phyloP scores from a whole-genome alignment of 2,113 vertebrate genomes.

The Ammospiza caudacuta region DNA sequence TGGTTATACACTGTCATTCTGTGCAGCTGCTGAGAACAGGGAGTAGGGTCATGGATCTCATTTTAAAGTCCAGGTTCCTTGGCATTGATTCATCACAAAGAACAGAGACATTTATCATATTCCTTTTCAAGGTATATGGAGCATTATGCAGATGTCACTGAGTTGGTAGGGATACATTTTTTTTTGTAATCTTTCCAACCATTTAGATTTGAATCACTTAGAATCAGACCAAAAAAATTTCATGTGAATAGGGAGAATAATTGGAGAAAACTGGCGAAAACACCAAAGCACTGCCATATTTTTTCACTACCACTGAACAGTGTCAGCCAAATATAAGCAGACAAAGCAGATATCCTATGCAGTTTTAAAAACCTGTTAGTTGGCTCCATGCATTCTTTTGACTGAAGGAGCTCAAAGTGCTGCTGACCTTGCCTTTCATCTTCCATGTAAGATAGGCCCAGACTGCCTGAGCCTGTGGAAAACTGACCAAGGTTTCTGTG shows the following conservation, averaged over 20 bases:
- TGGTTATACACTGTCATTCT: neutral
- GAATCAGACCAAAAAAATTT: neutral
- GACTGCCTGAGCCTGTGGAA: neutral
- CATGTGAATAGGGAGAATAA: neutral
- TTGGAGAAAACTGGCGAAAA: neutral
- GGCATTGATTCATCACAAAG: neutral
- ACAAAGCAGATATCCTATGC: neutral
- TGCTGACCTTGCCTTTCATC: constrained; percentile 52
- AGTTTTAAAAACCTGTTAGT: neutral
- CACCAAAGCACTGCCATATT: neutral
- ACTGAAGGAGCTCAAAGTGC: neutral
- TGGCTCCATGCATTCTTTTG: neutral
- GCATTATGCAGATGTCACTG: neutral
- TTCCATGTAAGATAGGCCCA: neutral
- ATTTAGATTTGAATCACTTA: neutral
- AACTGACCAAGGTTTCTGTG: constrained; percentile 74
- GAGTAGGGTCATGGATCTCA: neutral
- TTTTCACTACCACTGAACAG: neutral
- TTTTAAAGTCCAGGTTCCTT: neutral
- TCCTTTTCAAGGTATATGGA: neutral
- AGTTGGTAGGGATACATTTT: neutral
- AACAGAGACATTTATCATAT: neutral
- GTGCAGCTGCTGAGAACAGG: neutral
- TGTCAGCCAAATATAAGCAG: neutral
- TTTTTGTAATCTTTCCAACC: neutral